Evolutionary conservation across 2,797 vertebrate genomes (phyloP).

Genomic region (Gambelia wislizenii): DNA sequence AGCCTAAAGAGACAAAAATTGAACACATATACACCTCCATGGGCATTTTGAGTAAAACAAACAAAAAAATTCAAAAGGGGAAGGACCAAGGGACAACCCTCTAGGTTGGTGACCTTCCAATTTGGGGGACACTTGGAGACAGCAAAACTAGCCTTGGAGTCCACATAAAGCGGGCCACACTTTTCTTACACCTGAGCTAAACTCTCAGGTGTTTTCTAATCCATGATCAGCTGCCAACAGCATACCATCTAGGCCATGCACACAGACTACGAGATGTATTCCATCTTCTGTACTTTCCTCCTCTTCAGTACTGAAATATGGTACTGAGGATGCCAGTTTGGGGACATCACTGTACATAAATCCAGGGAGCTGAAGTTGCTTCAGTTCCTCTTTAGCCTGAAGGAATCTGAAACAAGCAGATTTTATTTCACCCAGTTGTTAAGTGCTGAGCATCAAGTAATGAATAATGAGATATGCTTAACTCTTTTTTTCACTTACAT

Average conservation of each 20-base stretch:
- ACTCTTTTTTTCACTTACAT: background rate
- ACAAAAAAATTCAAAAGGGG: too few relatives aligned
- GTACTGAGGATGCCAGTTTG: slow-evolving; percentile 90
- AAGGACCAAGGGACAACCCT: too few relatives aligned
- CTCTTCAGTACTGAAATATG: slow-evolving; percentile 96
- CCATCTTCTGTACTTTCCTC: slow-evolving; percentile 91
- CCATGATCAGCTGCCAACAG: slow-evolving; percentile 25
- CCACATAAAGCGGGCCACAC: too few relatives aligned
- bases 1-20: too few relatives aligned
- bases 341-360: slow-evolving; percentile 96
- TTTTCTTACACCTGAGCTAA: slow-evolving; percentile 31
- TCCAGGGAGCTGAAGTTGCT: slow-evolving; percentile 92
- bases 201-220: slow-evolving; percentile 14
- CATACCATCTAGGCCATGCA: slow-evolving; percentile 96
- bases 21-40: too few relatives aligned
- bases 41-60: too few relatives aligned
- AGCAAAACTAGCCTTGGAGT: too few relatives aligned
- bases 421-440: background rate
- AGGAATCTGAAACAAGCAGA: slow-evolving; percentile 84
- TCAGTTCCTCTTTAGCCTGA: slow-evolving; percentile 95
- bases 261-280: slow-evolving; percentile 97
- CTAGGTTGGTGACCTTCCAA: too few relatives aligned
- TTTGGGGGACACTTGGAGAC: too few relatives aligned
- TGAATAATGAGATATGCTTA: background rate
- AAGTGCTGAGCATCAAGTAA: background rate